Evolutionary conservation across 2,797 vertebrate genomes (phyloP), one percentile per base, ranked within the genome.

Genomic region (Coracias cyanogaster): DNA sequence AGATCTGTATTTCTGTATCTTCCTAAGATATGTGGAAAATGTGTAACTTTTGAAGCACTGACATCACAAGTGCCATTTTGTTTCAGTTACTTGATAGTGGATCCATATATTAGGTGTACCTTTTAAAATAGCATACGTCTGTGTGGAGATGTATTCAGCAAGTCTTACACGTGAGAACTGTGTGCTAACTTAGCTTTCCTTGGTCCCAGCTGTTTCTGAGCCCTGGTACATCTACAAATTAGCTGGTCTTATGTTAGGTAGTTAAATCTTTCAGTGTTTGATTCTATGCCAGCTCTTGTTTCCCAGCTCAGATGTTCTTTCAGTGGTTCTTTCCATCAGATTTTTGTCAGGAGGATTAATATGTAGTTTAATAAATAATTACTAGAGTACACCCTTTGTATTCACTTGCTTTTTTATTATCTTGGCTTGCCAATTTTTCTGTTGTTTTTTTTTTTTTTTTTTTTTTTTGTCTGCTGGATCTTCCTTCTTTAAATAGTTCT

Each of bases 351-450:
- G 33, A 69, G 43, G 62, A 65, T 86, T 46, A 76, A 94, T 74
- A 65, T 35, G 18, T 69, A 62, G 17, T 5, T 4, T 15, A 64
- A 72, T 62, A 24, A 35, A 13, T 49, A 35, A 39, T 13, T 69
- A 8, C 12, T 64, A 17, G 18, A 82, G 21, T 43, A 51, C 10
- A 46, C 6, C 5, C 13, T 61, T 33, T 84, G 43, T 33, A 35
- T 90, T 95, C 87, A 61, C 26, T 86, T 86, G 19, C 16, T 72
- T 83, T 83, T 94, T 78, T 57, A 25, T 82, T 88, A n/a, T 49
- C 31, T 84, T 58, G n/a, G 14, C 11, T 90, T 89, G 15, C 24
- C 21, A 78, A 4, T 39, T 65, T 67, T 45, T 51, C 33, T 49
- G 3, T 2, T 8, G 2, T 29, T 17, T 12, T 62, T 61, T 31